Conservation (phyloP, 2,888 invertebrate genomes). For the Sinotaia quadrata region DNA sequence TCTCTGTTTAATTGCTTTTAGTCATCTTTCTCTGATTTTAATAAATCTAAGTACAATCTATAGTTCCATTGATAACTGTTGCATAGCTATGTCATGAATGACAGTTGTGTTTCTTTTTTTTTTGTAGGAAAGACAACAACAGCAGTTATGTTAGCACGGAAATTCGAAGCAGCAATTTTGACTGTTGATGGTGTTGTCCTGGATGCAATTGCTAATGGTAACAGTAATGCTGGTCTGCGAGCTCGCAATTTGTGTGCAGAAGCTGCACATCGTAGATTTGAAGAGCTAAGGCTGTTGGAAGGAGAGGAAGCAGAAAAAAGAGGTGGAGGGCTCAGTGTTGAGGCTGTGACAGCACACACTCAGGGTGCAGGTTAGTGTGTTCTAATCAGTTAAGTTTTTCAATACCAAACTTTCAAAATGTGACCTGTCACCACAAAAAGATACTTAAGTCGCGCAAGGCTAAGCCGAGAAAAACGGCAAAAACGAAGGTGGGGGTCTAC, state of each 20-base stretch:
- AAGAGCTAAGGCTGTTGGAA: slow-evolving; percentile 58
- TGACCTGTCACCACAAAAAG: too few species aligned
- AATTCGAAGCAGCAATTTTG: slow-evolving; percentile 70
- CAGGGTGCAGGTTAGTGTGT: slow-evolving; percentile 42
- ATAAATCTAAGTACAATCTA: too few species aligned
- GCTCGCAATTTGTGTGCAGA: slow-evolving; percentile 70
- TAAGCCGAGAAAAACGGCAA: too few species aligned
- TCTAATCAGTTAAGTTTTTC: too few species aligned
- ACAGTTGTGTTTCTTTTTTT: background rate
- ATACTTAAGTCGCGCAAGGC: too few species aligned
- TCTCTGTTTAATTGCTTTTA: too few species aligned
- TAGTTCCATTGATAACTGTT: too few species aligned
- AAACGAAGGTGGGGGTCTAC: too few species aligned
- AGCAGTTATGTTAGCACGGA: slow-evolving; percentile 66
- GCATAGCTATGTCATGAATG: too few species aligned
- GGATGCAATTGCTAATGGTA: slow-evolving; percentile 71
- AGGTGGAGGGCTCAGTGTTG: slow-evolving; percentile 69
- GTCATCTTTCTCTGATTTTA: too few species aligned
- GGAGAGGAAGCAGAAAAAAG: slow-evolving; percentile 61
- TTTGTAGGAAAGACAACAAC: slow-evolving; percentile 67
- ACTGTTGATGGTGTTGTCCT: slow-evolving; percentile 70
- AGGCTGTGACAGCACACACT: slow-evolving; percentile 71
- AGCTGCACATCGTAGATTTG: slow-evolving; percentile 63
- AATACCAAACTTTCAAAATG: too few species aligned
- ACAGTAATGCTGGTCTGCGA: slow-evolving; percentile 64